phyloP scores from a whole-genome alignment of 2,113 vertebrate genomes.

The Osmerus eperlanus region DNA sequence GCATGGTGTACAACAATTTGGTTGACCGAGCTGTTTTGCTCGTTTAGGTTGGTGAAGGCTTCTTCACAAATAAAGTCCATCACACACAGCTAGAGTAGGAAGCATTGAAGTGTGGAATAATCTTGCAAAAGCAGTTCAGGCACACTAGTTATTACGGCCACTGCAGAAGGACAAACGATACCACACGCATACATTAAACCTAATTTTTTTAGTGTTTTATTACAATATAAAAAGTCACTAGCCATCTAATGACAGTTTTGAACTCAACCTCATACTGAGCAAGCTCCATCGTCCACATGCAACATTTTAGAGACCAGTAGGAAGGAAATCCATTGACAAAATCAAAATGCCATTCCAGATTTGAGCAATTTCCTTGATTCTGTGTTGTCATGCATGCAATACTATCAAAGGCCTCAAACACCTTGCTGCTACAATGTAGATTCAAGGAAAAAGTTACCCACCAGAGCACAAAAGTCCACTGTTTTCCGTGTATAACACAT shows the following conservation, averaged over 20 bases:
- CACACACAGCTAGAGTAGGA: conserved; percentile 40
- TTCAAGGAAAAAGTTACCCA: not conserved
- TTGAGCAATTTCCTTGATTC: conserved; percentile 22
- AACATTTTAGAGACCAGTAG: conserved; percentile 27
- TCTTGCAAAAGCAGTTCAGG: conserved; percentile 59
- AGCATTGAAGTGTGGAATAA: conserved; percentile 45
- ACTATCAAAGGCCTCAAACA: conserved; percentile 28
- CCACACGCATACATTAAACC: conserved; percentile 43
- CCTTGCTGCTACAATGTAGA: not conserved
- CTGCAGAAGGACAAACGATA: conserved; percentile 56
- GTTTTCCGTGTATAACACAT: not conserved
- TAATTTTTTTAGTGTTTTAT: conserved; percentile 62
- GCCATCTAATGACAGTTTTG: conserved; percentile 43
- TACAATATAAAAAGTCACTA: conserved; percentile 42
- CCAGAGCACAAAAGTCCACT: conserved; percentile 6
- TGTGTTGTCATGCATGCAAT: conserved; percentile 33
- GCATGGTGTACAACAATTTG: conserved; percentile 49
- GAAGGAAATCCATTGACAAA: conserved; percentile 20
- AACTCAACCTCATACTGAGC: conserved; percentile 33
- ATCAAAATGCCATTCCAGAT: conserved; percentile 34
- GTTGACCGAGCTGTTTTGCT: conserved; percentile 31
- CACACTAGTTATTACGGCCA: conserved; percentile 58
- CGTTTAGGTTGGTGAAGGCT: conserved; percentile 46
- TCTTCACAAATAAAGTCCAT: conserved; percentile 43
- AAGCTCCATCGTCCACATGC: conserved; percentile 44